Evolutionary conservation across 1,140 invertebrate genomes (phyloP).

Genomic region (Palaemon carinicauda): DNA sequence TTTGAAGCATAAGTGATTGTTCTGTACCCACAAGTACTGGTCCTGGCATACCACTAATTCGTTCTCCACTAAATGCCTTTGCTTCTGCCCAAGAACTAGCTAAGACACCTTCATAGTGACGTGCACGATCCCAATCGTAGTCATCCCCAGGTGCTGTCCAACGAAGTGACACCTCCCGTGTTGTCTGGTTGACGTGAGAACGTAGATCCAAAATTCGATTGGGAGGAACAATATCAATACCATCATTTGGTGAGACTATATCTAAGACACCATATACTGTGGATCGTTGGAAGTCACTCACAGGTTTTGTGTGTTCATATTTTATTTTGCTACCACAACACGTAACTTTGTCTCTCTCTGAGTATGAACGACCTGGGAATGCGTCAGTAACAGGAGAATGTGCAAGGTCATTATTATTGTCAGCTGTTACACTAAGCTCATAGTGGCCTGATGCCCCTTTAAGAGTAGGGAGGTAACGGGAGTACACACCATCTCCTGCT

Average conservation of each 20-base stretch:
- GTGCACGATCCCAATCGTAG: slow-evolving; percentile 60
- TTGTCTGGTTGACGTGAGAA: slow-evolving; percentile 45
- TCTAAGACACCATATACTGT: slow-evolving; percentile 42
- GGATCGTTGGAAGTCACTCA: slow-evolving; percentile 42
- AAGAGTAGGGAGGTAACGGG: slow-evolving; percentile 67
- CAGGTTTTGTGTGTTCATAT: slow-evolving; percentile 14
- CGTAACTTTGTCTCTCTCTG: neutral
- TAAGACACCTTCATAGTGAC: slow-evolving; percentile 51
- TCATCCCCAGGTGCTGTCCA: slow-evolving; percentile 63
- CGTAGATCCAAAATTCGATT: slow-evolving; percentile 62
- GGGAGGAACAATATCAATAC: slow-evolving; percentile 62
- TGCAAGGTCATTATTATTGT: neutral
- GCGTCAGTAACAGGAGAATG: neutral
- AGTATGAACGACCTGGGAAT: too few relatives aligned
- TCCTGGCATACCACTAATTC: slow-evolving; percentile 33
- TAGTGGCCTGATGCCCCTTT: slow-evolving; percentile 54
- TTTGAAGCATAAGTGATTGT: slow-evolving; percentile 37
- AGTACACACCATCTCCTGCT: slow-evolving; percentile 74
- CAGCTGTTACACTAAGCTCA: slow-evolving; percentile 3
- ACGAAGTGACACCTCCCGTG: slow-evolving; percentile 59
- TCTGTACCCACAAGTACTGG: slow-evolving; percentile 31
- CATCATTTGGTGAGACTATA: slow-evolving; percentile 13
- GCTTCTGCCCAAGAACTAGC: slow-evolving; percentile 39
- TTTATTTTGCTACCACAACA: slow-evolving; percentile 53
- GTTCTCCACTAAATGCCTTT: slow-evolving; percentile 38